These are phyloP conservation scores for Rosalia funebris DNA, from an alignment of 2,888 invertebrate genomes.

Conservation along the genomic window DNA sequence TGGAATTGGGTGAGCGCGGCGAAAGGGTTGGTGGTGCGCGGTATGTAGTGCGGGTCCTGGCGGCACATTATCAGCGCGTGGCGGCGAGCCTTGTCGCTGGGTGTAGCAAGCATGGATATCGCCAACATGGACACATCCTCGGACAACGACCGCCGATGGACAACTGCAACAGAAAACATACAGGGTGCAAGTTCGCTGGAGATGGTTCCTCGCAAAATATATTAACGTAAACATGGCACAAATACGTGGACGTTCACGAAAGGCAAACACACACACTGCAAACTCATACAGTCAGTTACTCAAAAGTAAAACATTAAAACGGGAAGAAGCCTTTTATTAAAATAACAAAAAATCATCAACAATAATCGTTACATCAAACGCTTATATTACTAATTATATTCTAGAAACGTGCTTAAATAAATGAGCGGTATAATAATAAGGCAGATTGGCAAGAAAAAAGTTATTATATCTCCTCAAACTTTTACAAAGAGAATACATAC, in stretches of 20 bases:
- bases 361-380: constrained; percentile 14
- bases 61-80: constrained; percentile 84
- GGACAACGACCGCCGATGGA: constrained; percentile 79
- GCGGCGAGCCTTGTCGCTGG: constrained; percentile 79
- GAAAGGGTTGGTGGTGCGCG: constrained; percentile 77
- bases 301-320: too few relatives aligned
- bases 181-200: too few relatives aligned
- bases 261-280: too few relatives aligned
- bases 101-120: constrained; percentile 70
- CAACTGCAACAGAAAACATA: constrained; percentile 62
- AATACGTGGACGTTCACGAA: too few relatives aligned
- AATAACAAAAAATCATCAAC: constrained; percentile 20
- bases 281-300: too few relatives aligned
- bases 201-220: neutral
- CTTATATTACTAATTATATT: constrained; percentile 6
- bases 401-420: constrained; percentile 2
- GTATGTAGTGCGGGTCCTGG: constrained; percentile 84
- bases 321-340: constrained; percentile 33
- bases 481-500: constrained; percentile 46
- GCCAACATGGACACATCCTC: constrained; percentile 74
- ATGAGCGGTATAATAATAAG: constrained; percentile 6
- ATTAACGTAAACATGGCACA: too few relatives aligned
- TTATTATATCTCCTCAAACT: constrained; percentile 24
- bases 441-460: constrained; percentile 36
- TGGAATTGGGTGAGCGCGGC: constrained; percentile 79